Conservation (phyloP, 2,888 invertebrate genomes). For the Spodoptera littoralis region DNA sequence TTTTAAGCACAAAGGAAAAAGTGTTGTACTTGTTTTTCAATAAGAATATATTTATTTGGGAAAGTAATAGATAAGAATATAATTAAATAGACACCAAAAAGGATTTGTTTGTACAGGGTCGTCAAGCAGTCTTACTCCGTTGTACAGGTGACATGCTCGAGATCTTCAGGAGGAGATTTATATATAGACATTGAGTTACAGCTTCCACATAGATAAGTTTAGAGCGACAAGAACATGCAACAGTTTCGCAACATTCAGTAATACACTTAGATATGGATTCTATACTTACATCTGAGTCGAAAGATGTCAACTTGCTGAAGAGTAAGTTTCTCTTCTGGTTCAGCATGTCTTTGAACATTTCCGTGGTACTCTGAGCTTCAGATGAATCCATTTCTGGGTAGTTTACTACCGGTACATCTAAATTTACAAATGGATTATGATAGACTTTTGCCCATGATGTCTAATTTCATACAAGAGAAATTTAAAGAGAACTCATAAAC, state of each 20-base stretch:
- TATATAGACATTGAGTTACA: conserved; percentile 27
- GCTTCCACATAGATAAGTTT: conserved; percentile 28
- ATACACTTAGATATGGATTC: conserved; percentile 21
- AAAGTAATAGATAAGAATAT: background rate
- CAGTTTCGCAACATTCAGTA: conserved; percentile 60
- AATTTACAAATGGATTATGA: conserved; percentile 5
- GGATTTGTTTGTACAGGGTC: conserved; percentile 4
- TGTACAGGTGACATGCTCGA: conserved; percentile 58
- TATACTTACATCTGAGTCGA: conserved; percentile 95
- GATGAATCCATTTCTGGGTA: conserved; percentile 91
- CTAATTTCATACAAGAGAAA: no score
- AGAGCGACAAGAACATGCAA: conserved; percentile 70
- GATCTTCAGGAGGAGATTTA: conserved; percentile 38
- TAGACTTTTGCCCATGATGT: no score
- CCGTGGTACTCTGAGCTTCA: conserved; percentile 93
- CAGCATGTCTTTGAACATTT: conserved; percentile 97
- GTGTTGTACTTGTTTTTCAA: conserved; percentile 3
- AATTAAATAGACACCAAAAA: background rate
- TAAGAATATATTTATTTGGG: background rate
- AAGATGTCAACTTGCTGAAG: conserved; percentile 95
- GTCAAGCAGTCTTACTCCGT: conserved; percentile 16
- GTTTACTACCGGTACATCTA: conserved; percentile 88
- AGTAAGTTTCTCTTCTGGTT: conserved; percentile 97
- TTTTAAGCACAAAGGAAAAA: conserved; percentile 17
- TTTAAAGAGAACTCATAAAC: no score